A percentile compares a stretch with the other conserved stretches of the same genome.
phyloP scores from a whole-genome alignment of 2,113 vertebrate genomes.

The Microtus oregoni region DNA sequence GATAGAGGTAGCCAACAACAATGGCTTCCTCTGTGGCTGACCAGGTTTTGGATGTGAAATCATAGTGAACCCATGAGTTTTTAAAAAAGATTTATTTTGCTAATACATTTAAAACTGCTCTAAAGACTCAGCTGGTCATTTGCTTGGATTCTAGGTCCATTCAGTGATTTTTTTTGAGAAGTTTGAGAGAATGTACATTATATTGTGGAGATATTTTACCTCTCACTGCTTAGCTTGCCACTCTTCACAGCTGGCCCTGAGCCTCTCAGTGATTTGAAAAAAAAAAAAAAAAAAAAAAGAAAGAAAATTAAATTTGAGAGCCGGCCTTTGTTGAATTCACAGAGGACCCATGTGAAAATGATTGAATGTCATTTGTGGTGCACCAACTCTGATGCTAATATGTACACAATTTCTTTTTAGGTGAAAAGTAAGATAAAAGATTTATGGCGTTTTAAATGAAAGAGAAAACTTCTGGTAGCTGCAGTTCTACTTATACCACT shows the following conservation, averaged over 20 bases:
- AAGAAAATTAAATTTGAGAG: conserved; percentile 15
- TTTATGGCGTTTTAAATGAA: neutral
- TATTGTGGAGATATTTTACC: neutral
- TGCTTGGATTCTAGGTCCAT: neutral
- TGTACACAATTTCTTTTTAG: neutral
- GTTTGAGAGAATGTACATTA: conserved; percentile 3
- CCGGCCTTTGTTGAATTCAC: conserved; percentile 52
- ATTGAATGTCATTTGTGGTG: neutral
- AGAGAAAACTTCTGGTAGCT: neutral
- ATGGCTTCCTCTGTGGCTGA: neutral
- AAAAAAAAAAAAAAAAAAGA: neutral
- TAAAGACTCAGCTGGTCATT: neutral
- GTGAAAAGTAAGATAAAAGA: conserved; percentile 33
- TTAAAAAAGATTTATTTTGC: neutral
- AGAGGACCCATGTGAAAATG: conserved; percentile 11
- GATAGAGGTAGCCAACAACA: neutral
- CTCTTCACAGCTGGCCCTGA: neutral
- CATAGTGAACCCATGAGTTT: neutral
- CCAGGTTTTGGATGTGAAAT: neutral
- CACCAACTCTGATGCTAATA: conserved; percentile 12
- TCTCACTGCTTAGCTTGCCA: neutral
- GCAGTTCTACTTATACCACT: neutral
- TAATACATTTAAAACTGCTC: neutral
- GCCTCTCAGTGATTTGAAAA: neutral
- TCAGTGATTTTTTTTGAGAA: neutral